A percentile compares a stretch with the other conserved stretches of the same genome.
Conservation (phyloP, 1,140 invertebrate genomes). For the Elymnias hypermnestra region DNA sequence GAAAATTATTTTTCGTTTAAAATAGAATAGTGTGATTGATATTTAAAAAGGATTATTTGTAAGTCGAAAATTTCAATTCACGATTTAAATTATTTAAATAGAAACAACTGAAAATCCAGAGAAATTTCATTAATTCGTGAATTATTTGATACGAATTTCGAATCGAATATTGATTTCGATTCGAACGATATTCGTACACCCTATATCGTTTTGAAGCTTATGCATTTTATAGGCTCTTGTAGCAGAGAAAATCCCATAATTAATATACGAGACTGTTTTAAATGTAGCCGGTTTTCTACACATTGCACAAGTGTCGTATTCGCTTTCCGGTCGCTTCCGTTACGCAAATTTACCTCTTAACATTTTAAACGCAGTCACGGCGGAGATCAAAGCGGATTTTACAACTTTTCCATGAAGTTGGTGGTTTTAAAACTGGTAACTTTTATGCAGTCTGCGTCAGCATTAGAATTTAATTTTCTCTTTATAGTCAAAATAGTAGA, state of each 20-base stretch:
- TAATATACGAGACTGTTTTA: constrained; percentile 3
- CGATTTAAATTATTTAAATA: no score
- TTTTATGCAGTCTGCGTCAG: constrained; percentile 5
- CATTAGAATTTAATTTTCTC: constrained; percentile 9
- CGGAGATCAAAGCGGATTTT: constrained; percentile 16
- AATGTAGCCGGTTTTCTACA: constrained; percentile 13
- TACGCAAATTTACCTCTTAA: constrained; percentile 18
- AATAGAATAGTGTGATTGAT: no score
- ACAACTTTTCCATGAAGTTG: constrained; percentile 17
- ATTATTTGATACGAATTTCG: no score
- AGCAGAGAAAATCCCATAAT: neutral
- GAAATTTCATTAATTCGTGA: no score
- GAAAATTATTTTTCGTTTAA: no score
- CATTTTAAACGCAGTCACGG: constrained; percentile 15
- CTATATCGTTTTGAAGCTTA: no score
- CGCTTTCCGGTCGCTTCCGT: constrained; percentile 10
- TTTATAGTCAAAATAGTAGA: constrained; percentile 6
- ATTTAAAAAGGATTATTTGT: no score
- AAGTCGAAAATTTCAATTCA: no score
- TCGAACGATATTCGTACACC: no score
- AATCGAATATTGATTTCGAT: no score
- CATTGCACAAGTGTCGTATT: constrained; percentile 6
- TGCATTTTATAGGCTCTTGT: neutral
- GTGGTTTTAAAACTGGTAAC: constrained; percentile 10
- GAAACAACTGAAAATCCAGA: no score